Percentiles rank a stretch among this genome's conserved stretches.
Evolutionary conservation across 2,888 invertebrate species (phyloP).

Genomic region (Coleophora flavipennella): DNA sequence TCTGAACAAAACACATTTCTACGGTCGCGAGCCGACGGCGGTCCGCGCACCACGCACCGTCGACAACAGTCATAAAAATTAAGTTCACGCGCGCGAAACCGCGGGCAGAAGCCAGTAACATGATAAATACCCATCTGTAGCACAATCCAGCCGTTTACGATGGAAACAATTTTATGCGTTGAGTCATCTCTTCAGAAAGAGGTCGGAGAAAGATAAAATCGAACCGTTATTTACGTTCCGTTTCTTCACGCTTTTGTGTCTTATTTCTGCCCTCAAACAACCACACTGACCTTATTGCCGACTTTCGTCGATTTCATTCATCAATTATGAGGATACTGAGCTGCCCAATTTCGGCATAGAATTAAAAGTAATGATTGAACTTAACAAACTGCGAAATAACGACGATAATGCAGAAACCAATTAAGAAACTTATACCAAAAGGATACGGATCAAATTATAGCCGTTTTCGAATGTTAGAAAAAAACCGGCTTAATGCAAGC

Average conservation of each 20-base stretch:
- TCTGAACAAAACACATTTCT: too few relatives aligned
- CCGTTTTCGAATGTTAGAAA: constrained; percentile 25
- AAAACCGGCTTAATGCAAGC: too few relatives aligned
- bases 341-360: too few relatives aligned
- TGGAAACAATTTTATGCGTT: constrained; percentile 17
- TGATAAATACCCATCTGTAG: constrained; percentile 18
- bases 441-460: constrained; percentile 28
- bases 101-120: constrained; percentile 24
- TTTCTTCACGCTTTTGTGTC: constrained; percentile 17
- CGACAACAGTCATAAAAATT: too few relatives aligned
- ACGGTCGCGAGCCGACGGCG: too few relatives aligned
- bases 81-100: too few relatives aligned
- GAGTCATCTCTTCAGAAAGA: constrained; percentile 23
- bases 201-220: constrained; percentile 22
- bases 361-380: too few relatives aligned
- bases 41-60: too few relatives aligned
- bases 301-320: constrained; percentile 31
- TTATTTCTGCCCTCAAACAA: constrained; percentile 22
- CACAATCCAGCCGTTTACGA: constrained; percentile 8
- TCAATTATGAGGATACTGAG: too few relatives aligned
- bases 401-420: too few relatives aligned
- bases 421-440: constrained; percentile 18
- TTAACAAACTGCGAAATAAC: too few relatives aligned
- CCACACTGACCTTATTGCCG: constrained; percentile 36
- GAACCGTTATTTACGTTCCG: constrained; percentile 22